Base-by-base conservation (phyloP, 1,140 invertebrate genomes). In the Harpegnathos saltator region DNA sequence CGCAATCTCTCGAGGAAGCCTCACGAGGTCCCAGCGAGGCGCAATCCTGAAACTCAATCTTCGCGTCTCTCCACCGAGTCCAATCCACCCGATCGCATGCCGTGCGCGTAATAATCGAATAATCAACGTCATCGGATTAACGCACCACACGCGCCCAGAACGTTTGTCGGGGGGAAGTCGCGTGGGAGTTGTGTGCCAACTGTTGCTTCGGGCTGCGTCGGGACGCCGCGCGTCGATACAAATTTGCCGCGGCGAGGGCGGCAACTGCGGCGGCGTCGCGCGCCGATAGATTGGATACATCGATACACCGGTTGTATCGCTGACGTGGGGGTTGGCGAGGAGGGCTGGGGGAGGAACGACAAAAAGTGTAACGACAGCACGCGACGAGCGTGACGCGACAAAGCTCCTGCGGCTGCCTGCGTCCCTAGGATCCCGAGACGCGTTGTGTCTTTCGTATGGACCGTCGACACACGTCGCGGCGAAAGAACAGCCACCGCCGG, bases 401-500 rank as follows among this genome's bases (percentile, higher is more conserved):
- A 65, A 88, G 63, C 92, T 94, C 94, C 82, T 93, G 84, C 3
- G 1, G 11, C 17, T 9, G 58, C 83, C 91, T 94, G 91, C n/a
- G 33, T 65, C 86, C 93, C 94, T 92, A 91, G 86, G 66, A 91
- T 38, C 74, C 92, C 89, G 94, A 94, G 94, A 94, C 91, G 83
- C 89, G 90, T 52, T 73, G 89, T 93, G 91, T 94, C 94, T 94
- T 94, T 90, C 90, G 91, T 91, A 92, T 92, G 92, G 92, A 91
- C 92, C 89, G 78, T 24, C 84, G 73, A 44, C 38, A 81, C 54
- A 11, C 75, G 29, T 61, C 59, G 61, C 44, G 62, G 62, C 56
- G 54, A 68, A 24, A 86, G 73, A 56, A 24, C 83, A 65, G 9
- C 22, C 48, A 7, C 15, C 12, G 72, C 52, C 29, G 11, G 50